A percentile compares a stretch with the other conserved stretches of the same genome.
Conservation (phyloP, 2,888 invertebrate genomes). For the Cecidostiba fungosa region DNA sequence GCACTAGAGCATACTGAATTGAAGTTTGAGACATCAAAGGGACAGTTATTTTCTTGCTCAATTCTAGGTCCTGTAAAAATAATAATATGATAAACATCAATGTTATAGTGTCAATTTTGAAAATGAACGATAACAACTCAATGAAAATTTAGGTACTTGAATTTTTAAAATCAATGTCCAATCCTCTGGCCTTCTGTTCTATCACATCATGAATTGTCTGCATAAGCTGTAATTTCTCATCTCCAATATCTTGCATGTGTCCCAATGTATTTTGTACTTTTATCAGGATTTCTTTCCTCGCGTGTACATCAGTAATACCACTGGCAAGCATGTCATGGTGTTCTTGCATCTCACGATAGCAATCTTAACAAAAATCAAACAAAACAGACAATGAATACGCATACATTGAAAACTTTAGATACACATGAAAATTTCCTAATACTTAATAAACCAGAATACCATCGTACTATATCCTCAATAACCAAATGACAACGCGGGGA, state of each 20-base stretch:
- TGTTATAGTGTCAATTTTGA: constrained; percentile 64
- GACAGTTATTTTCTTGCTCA: constrained; percentile 83
- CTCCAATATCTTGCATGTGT: constrained; percentile 95
- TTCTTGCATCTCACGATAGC: constrained; percentile 88
- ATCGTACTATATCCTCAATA: background rate
- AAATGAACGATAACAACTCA: background rate
- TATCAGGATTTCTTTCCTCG: constrained; percentile 84
- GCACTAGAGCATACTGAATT: constrained; percentile 74
- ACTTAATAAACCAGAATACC: no score
- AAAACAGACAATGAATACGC: background rate
- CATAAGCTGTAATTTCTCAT: constrained; percentile 94
- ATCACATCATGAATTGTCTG: constrained; percentile 94
- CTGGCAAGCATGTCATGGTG: constrained; percentile 83
- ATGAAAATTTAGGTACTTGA: constrained; percentile 82
- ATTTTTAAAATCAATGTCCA: constrained; percentile 94
- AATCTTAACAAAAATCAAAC: constrained; percentile 81
- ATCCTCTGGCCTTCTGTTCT: constrained; percentile 92
- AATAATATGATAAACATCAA: constrained; percentile 25
- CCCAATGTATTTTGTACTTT: constrained; percentile 92
- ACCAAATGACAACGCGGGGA: background rate
- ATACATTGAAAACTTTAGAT: background rate
- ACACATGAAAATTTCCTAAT: background rate
- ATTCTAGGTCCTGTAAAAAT: constrained; percentile 83
- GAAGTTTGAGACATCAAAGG: constrained; percentile 75
- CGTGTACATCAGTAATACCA: constrained; percentile 79